Evolutionary conservation across 2,113 vertebrate species (phyloP), one percentile per base, ranked within the genome.

Genomic region (Toxostoma redivivum): DNA sequence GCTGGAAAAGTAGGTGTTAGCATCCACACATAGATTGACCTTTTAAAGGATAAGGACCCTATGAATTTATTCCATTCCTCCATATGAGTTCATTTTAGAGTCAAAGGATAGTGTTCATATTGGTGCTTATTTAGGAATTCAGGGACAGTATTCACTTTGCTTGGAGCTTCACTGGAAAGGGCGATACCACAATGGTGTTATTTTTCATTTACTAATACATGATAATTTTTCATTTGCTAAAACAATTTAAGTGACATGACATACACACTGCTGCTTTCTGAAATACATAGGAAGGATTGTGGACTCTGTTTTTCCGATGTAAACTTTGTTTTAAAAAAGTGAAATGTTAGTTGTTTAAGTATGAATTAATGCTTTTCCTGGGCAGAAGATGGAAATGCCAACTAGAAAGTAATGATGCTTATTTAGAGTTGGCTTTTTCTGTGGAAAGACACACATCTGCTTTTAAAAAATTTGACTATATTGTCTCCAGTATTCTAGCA

Each of bases 81-180:
- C 25, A 5, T 24, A 31, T 21, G 9, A 87, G 48, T 56, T 70
- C 6, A 30, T 74, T 81, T 58, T n/a, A 51, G 38, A 79, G 66
- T 37, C 15, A 38, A 37, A 31, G 23, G 11, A 4, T 10, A 16
- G 13, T 53, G 22, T 62, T 64, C 27, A 11, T 84, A 18, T 60
- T 65, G 37, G 12, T 84, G 33, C 57, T 76, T 38, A 30, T 35
- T 85, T 51, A 83, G 40, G 25, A 69, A 65, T 82, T 64, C 19
- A 27, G 37, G 15, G 22, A n/a, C 4, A 15, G 8, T 58, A 40
- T 58, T 87, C 0, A 3, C 28, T 65, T 88, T 0, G 0, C 47
- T 50, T 70, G 31, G 30, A 60, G 35, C 35, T 83, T 44, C 65
- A 53, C 48, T 44, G 53, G 28, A 60, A 90, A 67, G 40, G 12